Evolutionary conservation across 2,113 vertebrate genomes (phyloP).

Genomic region (Oceanodroma tethys): DNA sequence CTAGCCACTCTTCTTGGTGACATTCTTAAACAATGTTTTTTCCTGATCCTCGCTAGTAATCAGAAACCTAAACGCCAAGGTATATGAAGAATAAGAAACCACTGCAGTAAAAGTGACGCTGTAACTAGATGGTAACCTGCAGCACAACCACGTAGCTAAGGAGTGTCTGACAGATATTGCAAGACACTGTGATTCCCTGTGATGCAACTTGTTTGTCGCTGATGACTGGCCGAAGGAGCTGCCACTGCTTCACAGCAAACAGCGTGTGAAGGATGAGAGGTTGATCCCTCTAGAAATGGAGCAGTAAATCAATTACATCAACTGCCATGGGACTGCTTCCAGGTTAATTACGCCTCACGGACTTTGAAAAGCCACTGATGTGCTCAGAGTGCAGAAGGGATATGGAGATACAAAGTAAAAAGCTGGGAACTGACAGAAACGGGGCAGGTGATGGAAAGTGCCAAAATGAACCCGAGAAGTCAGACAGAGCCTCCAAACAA

Average conservation of each 20-base stretch:
- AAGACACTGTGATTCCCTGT: not conserved
- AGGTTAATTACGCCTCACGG: not conserved
- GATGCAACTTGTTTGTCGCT: not conserved
- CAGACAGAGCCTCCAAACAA: not conserved
- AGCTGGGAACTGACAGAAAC: not conserved
- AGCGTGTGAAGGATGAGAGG: not conserved
- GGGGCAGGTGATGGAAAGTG: constrained; percentile 17
- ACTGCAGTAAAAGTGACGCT: not conserved
- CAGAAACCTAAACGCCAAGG: not conserved
- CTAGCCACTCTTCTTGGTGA: not conserved
- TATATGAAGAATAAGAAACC: not conserved
- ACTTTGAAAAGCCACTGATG: not conserved
- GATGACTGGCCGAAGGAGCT: not conserved
- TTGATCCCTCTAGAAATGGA: not conserved
- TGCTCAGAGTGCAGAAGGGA: not conserved
- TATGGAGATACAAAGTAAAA: not conserved
- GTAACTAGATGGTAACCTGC: not conserved
- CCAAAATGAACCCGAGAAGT: not conserved
- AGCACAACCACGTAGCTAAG: not conserved
- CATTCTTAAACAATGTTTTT: not conserved
- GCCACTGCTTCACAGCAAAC: not conserved
- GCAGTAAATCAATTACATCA: not conserved
- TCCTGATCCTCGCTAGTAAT: not conserved
- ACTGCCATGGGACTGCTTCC: not conserved
- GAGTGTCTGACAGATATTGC: not conserved